Evolutionary conservation across 2,113 vertebrate genomes (phyloP), one percentile per base, ranked within the genome.

Genomic region (Caloenas nicobarica): DNA sequence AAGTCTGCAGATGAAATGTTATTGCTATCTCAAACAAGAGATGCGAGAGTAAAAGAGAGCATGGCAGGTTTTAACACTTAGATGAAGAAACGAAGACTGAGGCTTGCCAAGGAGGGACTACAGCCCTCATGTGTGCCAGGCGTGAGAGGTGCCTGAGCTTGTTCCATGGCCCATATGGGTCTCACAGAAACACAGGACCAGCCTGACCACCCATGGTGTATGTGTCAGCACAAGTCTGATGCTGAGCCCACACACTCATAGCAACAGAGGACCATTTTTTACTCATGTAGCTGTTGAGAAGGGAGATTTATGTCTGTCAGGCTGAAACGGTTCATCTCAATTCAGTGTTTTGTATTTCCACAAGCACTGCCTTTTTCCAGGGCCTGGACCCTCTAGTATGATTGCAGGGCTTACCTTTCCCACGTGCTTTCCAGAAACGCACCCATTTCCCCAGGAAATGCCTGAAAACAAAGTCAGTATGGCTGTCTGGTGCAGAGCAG

Each of bases 131-230:
- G 4, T 15, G 12, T 82, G 31, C 53, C 38, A 22, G 17, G 17
- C 1, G 0, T n/a, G 21, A 64, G 42, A 82, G 34, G 29, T 57
- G 17, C 24, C 58, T 68, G 57, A 64, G 26, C 29, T 74, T 58
- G 7, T 29, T 64, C 33, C 26, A 25, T 58, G 56, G 33, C 38
- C 36, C 33, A 5, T 0, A 0, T 70, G 93, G 38, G 16, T 81
- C 46, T 46, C n/a, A 9, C n/a, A 13, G 40, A n/a, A 71, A 48
- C 9, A 4, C n/a, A 69, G 50, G 8, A 74, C n/a, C 69, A 64
- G 17, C 11, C 26, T 50, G 72, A 50, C 46, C 28, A n/a, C 53
- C 26, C 5, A 2, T 1, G 3, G 21, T 0, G 0, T 13, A 5
- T 0, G 0, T 11, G 25, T 54, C 70, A 64, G 34, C 8, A 31